Evolutionary conservation across 2,888 invertebrate genomes (phyloP).

Genomic region (Cheilosia pagana): DNA sequence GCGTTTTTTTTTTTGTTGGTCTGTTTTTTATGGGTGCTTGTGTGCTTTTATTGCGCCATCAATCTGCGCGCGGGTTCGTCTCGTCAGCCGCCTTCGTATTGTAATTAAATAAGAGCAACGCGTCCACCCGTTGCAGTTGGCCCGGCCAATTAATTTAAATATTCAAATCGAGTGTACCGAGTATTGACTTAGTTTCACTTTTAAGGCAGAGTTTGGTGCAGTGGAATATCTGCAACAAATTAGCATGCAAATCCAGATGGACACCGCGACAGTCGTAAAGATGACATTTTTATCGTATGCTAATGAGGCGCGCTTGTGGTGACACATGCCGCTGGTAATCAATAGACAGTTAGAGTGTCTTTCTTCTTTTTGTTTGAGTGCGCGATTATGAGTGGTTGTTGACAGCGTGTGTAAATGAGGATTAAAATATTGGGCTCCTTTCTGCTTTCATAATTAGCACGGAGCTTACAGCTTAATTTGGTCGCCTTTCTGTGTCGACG

Average conservation of each 20-base stretch:
- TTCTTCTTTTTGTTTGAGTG: slow-evolving; percentile 13
- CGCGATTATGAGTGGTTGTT: slow-evolving; percentile 45
- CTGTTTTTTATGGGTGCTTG: slow-evolving; percentile 21
- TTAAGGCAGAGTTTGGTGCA: slow-evolving; percentile 4
- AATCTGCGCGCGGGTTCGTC: background rate
- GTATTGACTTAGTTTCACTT: slow-evolving; percentile 49
- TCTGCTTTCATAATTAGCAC: slow-evolving; percentile 33
- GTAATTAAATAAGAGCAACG: slow-evolving; percentile 25
- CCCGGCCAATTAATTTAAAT: slow-evolving; percentile 55
- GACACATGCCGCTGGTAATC: background rate
- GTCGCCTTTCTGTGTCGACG: background rate
- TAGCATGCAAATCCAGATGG: slow-evolving; percentile 53
- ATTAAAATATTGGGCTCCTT: slow-evolving; percentile 50
- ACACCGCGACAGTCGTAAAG: slow-evolving; percentile 48
- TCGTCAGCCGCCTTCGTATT: slow-evolving; percentile 8
- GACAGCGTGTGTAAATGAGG: slow-evolving; percentile 63
- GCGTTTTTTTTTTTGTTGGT: slow-evolving; percentile 17
- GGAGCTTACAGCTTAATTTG: slow-evolving; percentile 5
- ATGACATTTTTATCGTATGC: slow-evolving; percentile 51
- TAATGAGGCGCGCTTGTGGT: slow-evolving; percentile 44
- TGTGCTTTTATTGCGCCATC: slow-evolving; percentile 15
- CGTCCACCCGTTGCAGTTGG: slow-evolving; percentile 4
- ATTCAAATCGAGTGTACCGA: slow-evolving; percentile 36
- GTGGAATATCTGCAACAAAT: slow-evolving; percentile 42
- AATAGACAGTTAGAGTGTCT: slow-evolving; percentile 3